A percentile compares a stretch with the other conserved stretches of the same genome.
Evolutionary conservation across 2,888 invertebrate genomes (phyloP).

Genomic region (Teleiodes luculella): DNA sequence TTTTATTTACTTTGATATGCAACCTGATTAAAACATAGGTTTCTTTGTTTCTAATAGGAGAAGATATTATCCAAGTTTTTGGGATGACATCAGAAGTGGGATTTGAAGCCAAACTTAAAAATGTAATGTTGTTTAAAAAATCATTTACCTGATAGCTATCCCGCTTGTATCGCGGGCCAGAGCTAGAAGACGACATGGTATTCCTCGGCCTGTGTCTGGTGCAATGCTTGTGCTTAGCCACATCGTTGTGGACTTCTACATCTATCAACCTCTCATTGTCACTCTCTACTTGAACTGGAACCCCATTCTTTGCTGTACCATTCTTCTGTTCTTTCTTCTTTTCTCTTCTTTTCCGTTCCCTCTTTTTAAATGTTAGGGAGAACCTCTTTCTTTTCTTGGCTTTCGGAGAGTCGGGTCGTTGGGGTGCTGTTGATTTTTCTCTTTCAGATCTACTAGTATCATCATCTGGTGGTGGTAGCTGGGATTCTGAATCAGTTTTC

Average conservation of each 20-base stretch:
- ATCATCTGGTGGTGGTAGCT: conserved; percentile 60
- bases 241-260: conserved; percentile 45
- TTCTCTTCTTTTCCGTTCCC: conserved; percentile 67
- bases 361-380: conserved; percentile 68
- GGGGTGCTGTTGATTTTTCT: conserved; percentile 60
- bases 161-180: conserved; percentile 74
- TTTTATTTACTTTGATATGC: no score
- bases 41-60: no score
- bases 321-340: conserved; percentile 65
- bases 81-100: no score
- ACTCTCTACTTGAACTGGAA: conserved; percentile 53
- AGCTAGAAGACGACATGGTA: conserved; percentile 65
- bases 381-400: conserved; percentile 70
- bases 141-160: conserved; percentile 71
- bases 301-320: conserved; percentile 55
- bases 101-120: background rate
- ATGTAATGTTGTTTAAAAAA: conserved; percentile 1
- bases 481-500: conserved; percentile 68
- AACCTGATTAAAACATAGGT: no score
- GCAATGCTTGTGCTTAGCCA: conserved; percentile 56
- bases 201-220: conserved; percentile 59
- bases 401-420: conserved; percentile 66
- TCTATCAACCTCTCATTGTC: conserved; percentile 71
- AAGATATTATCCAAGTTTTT: no score
- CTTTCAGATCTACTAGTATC: conserved; percentile 70